Base-by-base conservation (phyloP, 2,797 vertebrate genomes). In the Lepus oiostolus region DNA sequence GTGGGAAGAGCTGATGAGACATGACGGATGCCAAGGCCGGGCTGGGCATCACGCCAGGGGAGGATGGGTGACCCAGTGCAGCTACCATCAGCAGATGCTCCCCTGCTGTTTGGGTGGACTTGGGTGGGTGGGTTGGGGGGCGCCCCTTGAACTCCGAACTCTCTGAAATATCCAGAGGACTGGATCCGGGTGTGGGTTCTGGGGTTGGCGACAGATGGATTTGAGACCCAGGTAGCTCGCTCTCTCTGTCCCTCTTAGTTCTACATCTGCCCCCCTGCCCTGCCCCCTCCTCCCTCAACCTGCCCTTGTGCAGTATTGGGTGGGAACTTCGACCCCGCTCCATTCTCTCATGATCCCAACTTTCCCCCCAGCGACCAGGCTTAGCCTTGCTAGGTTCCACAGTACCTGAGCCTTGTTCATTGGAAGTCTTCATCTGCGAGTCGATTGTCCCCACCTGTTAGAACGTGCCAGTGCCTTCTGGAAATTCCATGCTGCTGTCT, bases 11-110 rank as follows among this genome's bases (percentile, higher is more conserved):
- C 80, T 24, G 7, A 54, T 7, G 35, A 19, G 9, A 17, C 9
- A 62, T 26, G 2, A 0, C 22, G 2, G 38, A n/a, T 28, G 0
- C 1, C 9, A 72, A 62, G 75, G 6, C 0, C 7, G 80, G 42
- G 28, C 24, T 35, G 52, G 52, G 30, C 6, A 1, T 76, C 21
- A 2, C 42, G 70, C 26, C 4, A 24, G 32, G 17, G 24, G 26
- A 58, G 9, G 4, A 2, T 2, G 4, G 30, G 19, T 3, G 5
- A 38, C 4, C 0, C 13, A 17, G 12, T 2, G 12, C 19, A 14
- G 32, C 8, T 1, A 0, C 24, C 6, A 5, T 38, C n/a, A 32
- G 14, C 1, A 2, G 1, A 47, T 0, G 0, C 1, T 38, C 54
- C 13, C 21, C 16, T 13, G 38, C 52, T 62, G 22, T n/a, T 26